Evolutionary conservation across 2,888 invertebrate species (phyloP).

Genomic region (Epirrhoe alternata): DNA sequence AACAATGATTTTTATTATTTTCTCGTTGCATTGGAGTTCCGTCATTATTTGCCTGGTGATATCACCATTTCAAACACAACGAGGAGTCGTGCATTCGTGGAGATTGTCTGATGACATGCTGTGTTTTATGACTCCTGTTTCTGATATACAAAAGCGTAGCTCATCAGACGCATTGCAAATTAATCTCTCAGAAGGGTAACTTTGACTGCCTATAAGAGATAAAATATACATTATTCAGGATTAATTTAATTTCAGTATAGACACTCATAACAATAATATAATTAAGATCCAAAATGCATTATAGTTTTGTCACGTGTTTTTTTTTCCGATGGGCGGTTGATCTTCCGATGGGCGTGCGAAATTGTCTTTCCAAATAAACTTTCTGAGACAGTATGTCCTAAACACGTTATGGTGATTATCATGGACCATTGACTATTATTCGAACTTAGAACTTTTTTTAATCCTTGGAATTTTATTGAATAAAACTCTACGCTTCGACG

Average conservation of each 20-base stretch:
- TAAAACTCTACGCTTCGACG: neutral
- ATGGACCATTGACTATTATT: no score
- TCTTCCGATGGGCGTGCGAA: no score
- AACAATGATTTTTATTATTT: constrained; percentile 41
- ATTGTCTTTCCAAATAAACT: neutral
- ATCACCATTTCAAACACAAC: constrained; percentile 58
- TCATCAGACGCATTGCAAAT: constrained; percentile 20
- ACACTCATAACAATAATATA: no score
- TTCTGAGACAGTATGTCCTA: neutral
- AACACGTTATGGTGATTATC: neutral
- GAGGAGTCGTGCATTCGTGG: constrained; percentile 54
- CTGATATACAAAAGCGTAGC: constrained; percentile 9
- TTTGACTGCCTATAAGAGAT: neutral
- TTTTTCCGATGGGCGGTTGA: no score
- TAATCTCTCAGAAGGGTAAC: neutral
- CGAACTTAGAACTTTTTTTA: no score
- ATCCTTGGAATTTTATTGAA: no score
- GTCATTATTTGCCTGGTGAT: constrained; percentile 62
- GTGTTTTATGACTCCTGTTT: constrained; percentile 42
- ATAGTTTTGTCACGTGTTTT: no score
- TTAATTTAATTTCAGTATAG: no score
- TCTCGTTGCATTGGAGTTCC: constrained; percentile 58
- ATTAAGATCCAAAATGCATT: no score
- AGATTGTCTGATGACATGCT: constrained; percentile 43
- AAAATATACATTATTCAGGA: neutral